Percentiles rank a stretch among this genome's conserved stretches.
phyloP scores from a whole-genome alignment of 2,113 vertebrate genomes.

The Lethenteron reissneri region DNA sequence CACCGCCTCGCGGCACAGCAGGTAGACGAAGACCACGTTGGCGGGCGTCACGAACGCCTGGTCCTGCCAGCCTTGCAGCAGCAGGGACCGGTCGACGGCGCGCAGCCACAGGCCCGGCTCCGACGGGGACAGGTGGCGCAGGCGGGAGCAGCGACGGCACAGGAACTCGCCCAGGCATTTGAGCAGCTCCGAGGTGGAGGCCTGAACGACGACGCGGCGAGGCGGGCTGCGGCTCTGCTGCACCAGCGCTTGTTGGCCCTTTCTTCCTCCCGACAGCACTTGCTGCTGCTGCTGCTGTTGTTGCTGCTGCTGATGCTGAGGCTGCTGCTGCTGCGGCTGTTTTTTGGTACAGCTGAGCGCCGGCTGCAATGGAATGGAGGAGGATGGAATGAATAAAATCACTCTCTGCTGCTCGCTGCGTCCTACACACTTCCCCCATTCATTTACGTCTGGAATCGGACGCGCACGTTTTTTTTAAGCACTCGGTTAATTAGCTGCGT shows the following conservation, averaged over 20 bases:
- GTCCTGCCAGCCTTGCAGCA: constrained; percentile 52
- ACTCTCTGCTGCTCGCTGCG: no score
- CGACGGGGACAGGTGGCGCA: constrained; percentile 31
- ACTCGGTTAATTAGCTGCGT: no score
- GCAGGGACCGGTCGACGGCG: constrained; percentile 37
- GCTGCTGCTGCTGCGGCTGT: no score
- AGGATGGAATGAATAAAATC: no score
- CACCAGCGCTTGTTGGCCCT: background rate
- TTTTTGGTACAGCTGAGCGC: no score
- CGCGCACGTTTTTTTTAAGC: no score
- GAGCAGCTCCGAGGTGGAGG: constrained; percentile 42
- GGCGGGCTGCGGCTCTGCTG: constrained; percentile 20
- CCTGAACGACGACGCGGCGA: constrained; percentile 40
- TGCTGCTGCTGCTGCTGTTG: no score
- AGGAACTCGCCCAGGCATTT: constrained; percentile 42
- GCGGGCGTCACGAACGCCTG: constrained; percentile 49
- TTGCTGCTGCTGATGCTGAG: no score
- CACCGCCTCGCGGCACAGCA: constrained; percentile 41
- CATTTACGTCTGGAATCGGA: no score
- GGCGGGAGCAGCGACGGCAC: constrained; percentile 36
- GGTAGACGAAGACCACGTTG: constrained; percentile 48
- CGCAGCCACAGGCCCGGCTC: constrained; percentile 41
- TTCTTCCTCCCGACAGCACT: no score
- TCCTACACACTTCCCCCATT: no score
- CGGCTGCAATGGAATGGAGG: no score